Conservation (phyloP, 1,140 invertebrate genomes). For the Bicyclus anynana region DNA sequence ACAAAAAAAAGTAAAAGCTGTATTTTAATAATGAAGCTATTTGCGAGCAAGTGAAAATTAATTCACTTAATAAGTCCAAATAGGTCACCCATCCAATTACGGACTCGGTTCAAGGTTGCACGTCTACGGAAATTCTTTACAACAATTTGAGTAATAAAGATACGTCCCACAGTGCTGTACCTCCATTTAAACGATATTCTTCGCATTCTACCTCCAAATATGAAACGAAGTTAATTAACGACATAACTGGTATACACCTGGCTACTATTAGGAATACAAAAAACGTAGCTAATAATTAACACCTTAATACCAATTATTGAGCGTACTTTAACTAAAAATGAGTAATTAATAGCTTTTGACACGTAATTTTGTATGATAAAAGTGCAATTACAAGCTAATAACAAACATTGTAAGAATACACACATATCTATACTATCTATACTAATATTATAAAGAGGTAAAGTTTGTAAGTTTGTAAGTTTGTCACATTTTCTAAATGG, state of each 20-base stretch:
- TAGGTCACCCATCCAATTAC: neutral
- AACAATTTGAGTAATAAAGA: neutral
- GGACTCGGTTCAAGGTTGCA: neutral
- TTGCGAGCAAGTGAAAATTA: neutral
- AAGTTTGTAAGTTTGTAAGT: too few species aligned
- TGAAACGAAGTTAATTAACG: neutral
- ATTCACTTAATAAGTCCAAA: neutral
- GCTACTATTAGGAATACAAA: neutral
- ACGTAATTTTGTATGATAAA: neutral
- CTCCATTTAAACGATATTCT: neutral
- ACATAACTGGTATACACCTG: neutral
- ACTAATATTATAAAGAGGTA: too few species aligned
- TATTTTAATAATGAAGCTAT: too few species aligned
- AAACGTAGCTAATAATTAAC: neutral
- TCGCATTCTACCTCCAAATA: neutral
- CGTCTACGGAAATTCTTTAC: neutral
- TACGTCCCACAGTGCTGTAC: neutral
- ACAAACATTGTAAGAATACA: too few species aligned
- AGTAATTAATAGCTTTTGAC: slow-evolving; percentile 1
- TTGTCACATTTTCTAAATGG: too few species aligned
- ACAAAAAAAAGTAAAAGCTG: too few species aligned
- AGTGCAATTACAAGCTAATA: neutral
- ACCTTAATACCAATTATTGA: neutral
- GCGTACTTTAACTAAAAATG: neutral
- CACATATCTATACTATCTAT: too few species aligned